These are phyloP conservation scores for Uromys caudimaculatus DNA, from an alignment of 2,797 vertebrate species.

Conservation along the genomic window DNA sequence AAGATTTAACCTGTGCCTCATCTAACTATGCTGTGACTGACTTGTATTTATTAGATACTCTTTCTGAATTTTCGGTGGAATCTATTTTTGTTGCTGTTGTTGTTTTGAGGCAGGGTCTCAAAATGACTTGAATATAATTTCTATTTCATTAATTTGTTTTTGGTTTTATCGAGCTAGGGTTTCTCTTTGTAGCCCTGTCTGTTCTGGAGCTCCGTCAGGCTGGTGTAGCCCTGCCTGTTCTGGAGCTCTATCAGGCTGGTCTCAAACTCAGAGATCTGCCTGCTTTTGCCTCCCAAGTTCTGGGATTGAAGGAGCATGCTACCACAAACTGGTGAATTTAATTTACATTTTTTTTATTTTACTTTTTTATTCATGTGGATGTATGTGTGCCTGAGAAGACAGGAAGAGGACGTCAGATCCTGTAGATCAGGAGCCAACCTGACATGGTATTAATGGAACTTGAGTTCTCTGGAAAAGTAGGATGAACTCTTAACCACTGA, in stretches of 20 bases:
- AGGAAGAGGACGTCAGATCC: neutral
- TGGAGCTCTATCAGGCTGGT: neutral
- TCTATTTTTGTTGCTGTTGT: neutral
- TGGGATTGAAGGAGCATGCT: neutral
- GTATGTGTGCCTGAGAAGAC: neutral
- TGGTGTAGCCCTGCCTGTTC: too few relatives aligned
- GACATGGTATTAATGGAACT: neutral
- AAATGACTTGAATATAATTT: neutral
- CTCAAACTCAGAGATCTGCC: neutral
- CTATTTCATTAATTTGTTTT: neutral
- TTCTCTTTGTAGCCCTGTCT: neutral
- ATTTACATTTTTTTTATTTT: neutral
- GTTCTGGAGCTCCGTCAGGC: neutral
- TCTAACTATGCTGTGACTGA: neutral
- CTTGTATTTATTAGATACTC: conserved; percentile 1
- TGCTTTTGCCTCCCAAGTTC: neutral
- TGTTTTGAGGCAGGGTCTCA: neutral
- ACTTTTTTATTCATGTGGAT: neutral
- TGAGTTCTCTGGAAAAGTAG: neutral
- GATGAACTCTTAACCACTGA: neutral
- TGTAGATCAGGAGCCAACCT: too few relatives aligned
- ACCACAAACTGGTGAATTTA: neutral
- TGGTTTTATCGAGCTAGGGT: neutral
- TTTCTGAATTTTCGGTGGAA: conserved; percentile 34
- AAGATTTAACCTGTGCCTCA: neutral